Evolutionary conservation across 2,113 vertebrate genomes (phyloP).

Genomic region (Callospermophilus lateralis): DNA sequence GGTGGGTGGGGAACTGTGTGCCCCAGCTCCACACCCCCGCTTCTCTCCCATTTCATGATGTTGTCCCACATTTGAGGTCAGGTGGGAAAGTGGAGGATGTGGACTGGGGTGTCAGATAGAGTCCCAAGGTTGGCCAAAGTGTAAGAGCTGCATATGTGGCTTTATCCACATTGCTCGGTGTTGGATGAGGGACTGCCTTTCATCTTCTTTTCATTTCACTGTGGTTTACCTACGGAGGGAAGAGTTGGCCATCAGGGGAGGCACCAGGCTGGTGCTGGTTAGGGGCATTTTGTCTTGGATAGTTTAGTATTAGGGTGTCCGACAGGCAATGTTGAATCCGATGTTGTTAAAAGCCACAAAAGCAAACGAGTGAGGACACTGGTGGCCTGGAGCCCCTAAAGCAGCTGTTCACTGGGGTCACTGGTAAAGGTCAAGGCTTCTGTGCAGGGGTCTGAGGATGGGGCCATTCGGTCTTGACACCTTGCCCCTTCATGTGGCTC

Average conservation of each 20-base stretch:
- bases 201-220: neutral
- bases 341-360: neutral
- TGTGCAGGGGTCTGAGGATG: neutral
- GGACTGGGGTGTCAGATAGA: neutral
- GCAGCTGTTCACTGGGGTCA: neutral
- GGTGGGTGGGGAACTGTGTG: neutral
- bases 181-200: neutral
- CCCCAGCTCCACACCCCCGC: neutral
- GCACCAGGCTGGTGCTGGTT: too few species aligned
- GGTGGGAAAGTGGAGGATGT: neutral
- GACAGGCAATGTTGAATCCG: neutral
- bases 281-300: neutral
- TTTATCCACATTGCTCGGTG: too few species aligned
- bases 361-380: neutral
- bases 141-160: neutral
- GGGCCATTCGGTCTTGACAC: fast-evolving
- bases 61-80: neutral
- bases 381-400: neutral
- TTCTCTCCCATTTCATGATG: neutral
- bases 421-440: neutral
- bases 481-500: fast-evolving
- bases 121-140: neutral
- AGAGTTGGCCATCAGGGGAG: neutral
- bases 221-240: neutral
- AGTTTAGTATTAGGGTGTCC: neutral